Conservation (phyloP, 2,113 vertebrate species). For the Bubo blakistoni region DNA sequence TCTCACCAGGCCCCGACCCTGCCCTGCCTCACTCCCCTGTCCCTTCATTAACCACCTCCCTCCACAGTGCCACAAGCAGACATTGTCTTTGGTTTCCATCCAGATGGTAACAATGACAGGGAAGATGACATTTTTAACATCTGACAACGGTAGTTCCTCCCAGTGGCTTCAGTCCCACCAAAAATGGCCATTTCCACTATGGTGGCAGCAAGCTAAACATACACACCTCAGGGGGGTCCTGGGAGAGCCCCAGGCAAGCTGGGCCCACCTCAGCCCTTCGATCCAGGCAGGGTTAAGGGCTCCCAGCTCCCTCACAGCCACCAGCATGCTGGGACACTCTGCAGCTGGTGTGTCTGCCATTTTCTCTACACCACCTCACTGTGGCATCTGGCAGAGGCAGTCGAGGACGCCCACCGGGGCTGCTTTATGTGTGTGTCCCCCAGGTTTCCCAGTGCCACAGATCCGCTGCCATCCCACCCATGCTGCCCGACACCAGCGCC, state of each 20-base stretch:
- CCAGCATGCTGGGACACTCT: not conserved
- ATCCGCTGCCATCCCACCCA: not conserved
- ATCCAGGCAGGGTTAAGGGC: not conserved
- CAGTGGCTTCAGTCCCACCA: not conserved
- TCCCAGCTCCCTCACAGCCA: not conserved
- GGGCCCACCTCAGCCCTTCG: not conserved
- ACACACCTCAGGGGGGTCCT: not conserved
- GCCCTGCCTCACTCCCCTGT: not conserved
- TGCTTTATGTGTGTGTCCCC: fast-evolving
- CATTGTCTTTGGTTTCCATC: not conserved
- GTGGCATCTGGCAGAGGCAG: not conserved
- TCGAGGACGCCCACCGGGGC: not conserved
- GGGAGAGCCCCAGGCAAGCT: not conserved
- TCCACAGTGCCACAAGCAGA: not conserved
- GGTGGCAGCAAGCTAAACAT: not conserved
- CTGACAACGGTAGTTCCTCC: not conserved
- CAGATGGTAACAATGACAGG: not conserved
- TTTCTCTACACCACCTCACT: not conserved
- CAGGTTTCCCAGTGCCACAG: not conserved
- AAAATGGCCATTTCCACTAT: not conserved
- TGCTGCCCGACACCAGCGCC: not conserved
- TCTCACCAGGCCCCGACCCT: not conserved
- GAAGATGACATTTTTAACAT: not conserved
- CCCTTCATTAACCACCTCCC: not conserved
- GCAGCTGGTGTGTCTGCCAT: not conserved